These are phyloP conservation scores for Gymnoscopelus microlampas DNA, from an alignment of 2,797 vertebrate genomes.

Conservation along the genomic window DNA sequence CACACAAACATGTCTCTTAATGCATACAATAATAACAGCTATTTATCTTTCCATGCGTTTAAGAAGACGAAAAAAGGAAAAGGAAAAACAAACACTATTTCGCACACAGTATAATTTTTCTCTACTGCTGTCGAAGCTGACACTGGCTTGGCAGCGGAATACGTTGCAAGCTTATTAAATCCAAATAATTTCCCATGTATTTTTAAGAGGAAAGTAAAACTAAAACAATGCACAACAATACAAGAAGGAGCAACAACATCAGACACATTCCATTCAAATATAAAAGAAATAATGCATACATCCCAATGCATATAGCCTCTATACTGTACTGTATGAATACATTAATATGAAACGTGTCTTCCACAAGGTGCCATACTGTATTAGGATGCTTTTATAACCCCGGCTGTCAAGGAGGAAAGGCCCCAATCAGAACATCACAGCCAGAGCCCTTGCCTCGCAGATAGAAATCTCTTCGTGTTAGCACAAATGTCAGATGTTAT, in stretches of 20 bases:
- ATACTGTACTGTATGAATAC: too few relatives aligned
- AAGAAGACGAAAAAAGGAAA: too few relatives aligned
- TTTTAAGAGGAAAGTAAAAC: not conserved
- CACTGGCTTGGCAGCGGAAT: not conserved
- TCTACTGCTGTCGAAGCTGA: too few relatives aligned
- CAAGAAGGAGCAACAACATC: not conserved
- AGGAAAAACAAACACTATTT: too few relatives aligned
- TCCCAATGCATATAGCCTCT: not conserved
- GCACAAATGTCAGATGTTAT: slow-evolving; percentile 66
- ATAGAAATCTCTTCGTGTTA: slow-evolving; percentile 58
- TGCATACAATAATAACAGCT: too few relatives aligned
- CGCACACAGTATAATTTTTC: not conserved
- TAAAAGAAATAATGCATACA: not conserved
- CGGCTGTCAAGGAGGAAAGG: slow-evolving; percentile 42
- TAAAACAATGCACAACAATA: not conserved
- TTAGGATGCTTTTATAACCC: slow-evolving; percentile 3
- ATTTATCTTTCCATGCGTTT: not conserved
- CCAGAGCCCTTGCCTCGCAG: slow-evolving; percentile 51
- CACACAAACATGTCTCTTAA: not conserved
- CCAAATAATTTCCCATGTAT: not conserved
- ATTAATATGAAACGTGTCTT: not conserved
- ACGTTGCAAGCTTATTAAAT: slow-evolving; percentile 4
- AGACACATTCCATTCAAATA: not conserved
- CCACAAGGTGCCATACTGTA: not conserved
- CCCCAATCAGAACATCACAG: slow-evolving; percentile 42